A percentile compares a stretch with the other conserved stretches of the same genome.
phyloP scores from a whole-genome alignment of 1,140 invertebrate species.

The Palaemon carinicauda region DNA sequence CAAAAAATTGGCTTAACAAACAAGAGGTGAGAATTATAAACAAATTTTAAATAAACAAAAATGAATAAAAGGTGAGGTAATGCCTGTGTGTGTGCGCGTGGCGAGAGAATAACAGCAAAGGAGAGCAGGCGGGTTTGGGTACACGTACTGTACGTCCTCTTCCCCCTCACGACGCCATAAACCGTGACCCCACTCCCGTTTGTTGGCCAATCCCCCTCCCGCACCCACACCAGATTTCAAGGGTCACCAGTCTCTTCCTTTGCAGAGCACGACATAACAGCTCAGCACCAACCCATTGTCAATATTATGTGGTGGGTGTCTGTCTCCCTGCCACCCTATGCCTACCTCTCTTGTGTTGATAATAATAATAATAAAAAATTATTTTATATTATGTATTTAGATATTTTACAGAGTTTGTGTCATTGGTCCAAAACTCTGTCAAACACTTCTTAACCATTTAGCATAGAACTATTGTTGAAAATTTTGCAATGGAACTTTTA shows the following conservation, averaged over 20 bases:
- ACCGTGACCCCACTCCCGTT: neutral
- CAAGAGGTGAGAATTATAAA: neutral
- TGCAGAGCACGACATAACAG: conserved; percentile 1
- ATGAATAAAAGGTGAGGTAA: neutral
- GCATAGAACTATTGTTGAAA: conserved; percentile 53
- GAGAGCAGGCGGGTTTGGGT: neutral
- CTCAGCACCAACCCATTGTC: conserved; percentile 2
- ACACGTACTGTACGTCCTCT: conserved; percentile 20
- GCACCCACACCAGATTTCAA: conserved; percentile 1
- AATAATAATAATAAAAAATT: neutral
- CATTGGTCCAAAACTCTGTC: conserved; percentile 28
- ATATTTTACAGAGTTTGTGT: conserved; percentile 8
- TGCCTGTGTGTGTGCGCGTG: neutral
- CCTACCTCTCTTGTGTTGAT: conserved; percentile 28
- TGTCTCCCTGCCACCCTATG: conserved; percentile 10
- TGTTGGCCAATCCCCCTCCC: neutral
- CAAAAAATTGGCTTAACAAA: too few species aligned
- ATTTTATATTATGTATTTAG: neutral
- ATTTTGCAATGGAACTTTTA: conserved; percentile 55
- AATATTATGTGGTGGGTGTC: conserved; percentile 17
- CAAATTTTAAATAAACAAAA: neutral
- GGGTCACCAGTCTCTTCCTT: conserved; percentile 15
- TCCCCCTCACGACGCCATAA: conserved; percentile 1
- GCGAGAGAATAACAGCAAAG: neutral
- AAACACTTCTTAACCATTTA: conserved; percentile 51